Evolutionary conservation across 2,888 invertebrate species (phyloP).

Genomic region (Ypsolopha sequella): DNA sequence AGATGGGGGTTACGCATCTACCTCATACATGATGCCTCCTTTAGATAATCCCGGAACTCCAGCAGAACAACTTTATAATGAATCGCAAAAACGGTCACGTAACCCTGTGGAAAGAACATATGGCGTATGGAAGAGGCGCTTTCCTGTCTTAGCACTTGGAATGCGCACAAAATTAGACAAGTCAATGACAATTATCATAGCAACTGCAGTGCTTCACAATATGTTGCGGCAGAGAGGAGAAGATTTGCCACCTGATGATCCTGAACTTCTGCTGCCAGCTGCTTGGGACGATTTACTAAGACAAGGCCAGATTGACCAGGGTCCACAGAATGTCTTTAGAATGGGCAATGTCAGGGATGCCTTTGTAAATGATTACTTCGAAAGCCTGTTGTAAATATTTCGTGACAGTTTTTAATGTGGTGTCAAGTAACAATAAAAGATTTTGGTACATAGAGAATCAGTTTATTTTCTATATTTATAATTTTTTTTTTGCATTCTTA

Average conservation of each 20-base stretch:
- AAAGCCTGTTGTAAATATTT: background rate
- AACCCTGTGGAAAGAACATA: constrained; percentile 2
- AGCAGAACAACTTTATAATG: constrained; percentile 1
- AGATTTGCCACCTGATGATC: constrained; percentile 9
- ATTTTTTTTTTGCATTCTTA: background rate
- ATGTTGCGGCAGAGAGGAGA: constrained; percentile 6
- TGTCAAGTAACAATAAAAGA: background rate
- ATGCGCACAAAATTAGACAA: constrained; percentile 8
- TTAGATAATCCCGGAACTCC: constrained; percentile 8
- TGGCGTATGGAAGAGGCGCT: no score
- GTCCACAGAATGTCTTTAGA: background rate
- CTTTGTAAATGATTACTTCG: background rate
- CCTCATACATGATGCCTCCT: constrained; percentile 10
- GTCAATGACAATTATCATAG: constrained; percentile 7
- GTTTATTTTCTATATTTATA: background rate
- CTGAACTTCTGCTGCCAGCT: constrained; percentile 8
- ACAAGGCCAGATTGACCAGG: constrained; percentile 4
- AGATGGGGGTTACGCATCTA: constrained; percentile 11
- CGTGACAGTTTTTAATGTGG: background rate
- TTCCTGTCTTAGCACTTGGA: constrained; percentile 8
- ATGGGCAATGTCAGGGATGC: background rate
- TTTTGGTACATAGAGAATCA: no score
- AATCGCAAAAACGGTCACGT: constrained; percentile 4
- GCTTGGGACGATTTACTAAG: constrained; percentile 7
- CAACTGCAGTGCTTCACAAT: constrained; percentile 11